Evolutionary conservation across 2,797 vertebrate genomes (phyloP), one percentile per base, ranked within the genome.

Genomic region (Intellagama lesueurii): DNA sequence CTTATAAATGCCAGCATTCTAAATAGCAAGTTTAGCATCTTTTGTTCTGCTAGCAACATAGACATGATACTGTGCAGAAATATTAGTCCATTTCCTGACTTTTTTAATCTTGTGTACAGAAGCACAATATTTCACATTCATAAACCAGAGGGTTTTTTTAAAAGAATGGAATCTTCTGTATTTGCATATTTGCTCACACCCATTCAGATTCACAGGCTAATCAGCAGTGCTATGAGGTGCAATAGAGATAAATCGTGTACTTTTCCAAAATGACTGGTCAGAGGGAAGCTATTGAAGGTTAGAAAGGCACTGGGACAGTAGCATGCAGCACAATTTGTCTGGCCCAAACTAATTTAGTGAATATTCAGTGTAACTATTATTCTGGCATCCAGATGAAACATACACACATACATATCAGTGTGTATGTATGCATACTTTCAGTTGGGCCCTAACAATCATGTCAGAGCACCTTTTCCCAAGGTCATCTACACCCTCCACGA

Each of bases 141-240:
- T 56, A 56, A 56, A 56, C 52, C 52, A 56, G 52, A 56, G 52
- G 52, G 6, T 8, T 56, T 56, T 56, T 56, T 56, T 9, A 4
- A 12, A 56, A 56, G 8, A 56, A 56, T 56, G 8, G 52, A 56
- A 9, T 91, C 90, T 89, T 83, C 81, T 72, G 2, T 85, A 84
- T 86, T 66, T 44, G 73, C 60, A 5, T 0, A 79, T 90, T 93
- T 70, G 7, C 0, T 0, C 87, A 0, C 5, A 26, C 2, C 83
- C 17, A 11, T 35, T 9, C 70, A 75, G 26, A 87, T 93, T 92
- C 52, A 30, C 19, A 85, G 47, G 7, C 92, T 47, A 88, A 88
- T 64, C 19, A 0, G 0, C 60, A 72, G 47, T 32, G 11, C 72
- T 9, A 0, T 81, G 90, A 89, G 47, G 7, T 82, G 52, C 0